Percentiles rank a stretch among this genome's conserved stretches.
Evolutionary conservation across 2,113 vertebrate genomes (phyloP).

Genomic region (Alouatta palliata): DNA sequence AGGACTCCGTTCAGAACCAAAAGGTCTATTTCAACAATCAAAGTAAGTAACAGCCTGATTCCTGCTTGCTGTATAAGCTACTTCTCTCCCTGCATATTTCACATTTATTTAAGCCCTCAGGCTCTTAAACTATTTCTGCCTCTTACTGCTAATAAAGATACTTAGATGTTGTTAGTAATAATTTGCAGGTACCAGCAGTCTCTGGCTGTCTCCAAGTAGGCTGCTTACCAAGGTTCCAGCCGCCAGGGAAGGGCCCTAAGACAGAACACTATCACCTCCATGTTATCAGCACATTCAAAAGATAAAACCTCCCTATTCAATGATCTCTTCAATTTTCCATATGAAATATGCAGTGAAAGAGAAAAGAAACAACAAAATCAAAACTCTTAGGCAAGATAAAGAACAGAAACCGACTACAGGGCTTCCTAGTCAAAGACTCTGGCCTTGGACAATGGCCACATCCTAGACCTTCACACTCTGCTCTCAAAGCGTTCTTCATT

Average conservation of each 20-base stretch:
- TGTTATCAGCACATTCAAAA: not conserved
- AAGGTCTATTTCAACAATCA: not conserved
- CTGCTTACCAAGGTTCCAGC: not conserved
- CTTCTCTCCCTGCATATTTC: not conserved
- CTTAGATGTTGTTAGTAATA: conserved; percentile 28
- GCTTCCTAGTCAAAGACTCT: not conserved
- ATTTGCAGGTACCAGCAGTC: not conserved
- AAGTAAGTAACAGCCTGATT: not conserved
- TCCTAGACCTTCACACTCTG: accelerated
- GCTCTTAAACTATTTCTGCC: not conserved
- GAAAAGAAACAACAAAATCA: not conserved
- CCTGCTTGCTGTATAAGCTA: not conserved
- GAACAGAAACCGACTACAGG: not conserved
- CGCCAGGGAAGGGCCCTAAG: not conserved
- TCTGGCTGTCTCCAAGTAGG: not conserved
- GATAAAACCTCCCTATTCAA: not conserved
- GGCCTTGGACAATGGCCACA: not conserved
- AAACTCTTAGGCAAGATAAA: not conserved
- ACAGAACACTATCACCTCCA: not conserved
- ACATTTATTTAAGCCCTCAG: conserved; percentile 25
- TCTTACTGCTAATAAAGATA: not conserved
- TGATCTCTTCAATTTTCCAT: not conserved
- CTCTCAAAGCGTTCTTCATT: not conserved
- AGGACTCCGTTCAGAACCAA: not conserved
- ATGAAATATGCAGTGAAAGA: not conserved